Evolutionary conservation across 2,888 invertebrate species (phyloP).

Genomic region (Abrostola triplasia): DNA sequence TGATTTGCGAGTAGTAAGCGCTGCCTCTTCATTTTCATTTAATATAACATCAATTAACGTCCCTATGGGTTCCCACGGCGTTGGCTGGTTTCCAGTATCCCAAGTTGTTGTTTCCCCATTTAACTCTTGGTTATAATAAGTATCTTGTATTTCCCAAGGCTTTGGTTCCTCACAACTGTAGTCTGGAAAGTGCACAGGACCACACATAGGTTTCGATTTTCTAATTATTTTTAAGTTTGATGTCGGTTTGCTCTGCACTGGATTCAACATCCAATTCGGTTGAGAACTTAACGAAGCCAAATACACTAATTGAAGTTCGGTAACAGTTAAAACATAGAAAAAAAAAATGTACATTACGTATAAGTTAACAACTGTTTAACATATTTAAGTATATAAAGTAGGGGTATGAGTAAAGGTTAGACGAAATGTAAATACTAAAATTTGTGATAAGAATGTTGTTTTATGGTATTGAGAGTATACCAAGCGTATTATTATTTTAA

Average conservation of each 20-base stretch:
- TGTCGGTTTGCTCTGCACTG: not conserved
- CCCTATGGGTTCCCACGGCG: not conserved
- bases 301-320: slow-evolving; percentile 7
- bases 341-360: slow-evolving; percentile 27
- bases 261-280: not conserved
- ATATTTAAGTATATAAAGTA: slow-evolving; percentile 13
- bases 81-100: not conserved
- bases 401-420: slow-evolving; percentile 4
- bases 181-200: slow-evolving; percentile 2
- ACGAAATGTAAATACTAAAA: not conserved
- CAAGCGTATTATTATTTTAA: slow-evolving; percentile 8
- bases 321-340: slow-evolving; percentile 9
- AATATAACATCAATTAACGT: not conserved
- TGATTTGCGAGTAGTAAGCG: not conserved
- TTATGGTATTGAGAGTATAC: slow-evolving; percentile 13
- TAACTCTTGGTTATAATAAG: not conserved
- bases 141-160: not conserved
- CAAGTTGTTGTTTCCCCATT: not conserved
- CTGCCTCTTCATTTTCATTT: not conserved
- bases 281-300: slow-evolving; percentile 9
- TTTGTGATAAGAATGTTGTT: slow-evolving; percentile 22
- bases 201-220: slow-evolving; percentile 1
- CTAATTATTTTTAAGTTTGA: not conserved
- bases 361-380: slow-evolving; percentile 7
- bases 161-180: slow-evolving; percentile 4